Evolutionary conservation across 1,140 invertebrate genomes (phyloP).

Genomic region (Apis laboriosa): DNA sequence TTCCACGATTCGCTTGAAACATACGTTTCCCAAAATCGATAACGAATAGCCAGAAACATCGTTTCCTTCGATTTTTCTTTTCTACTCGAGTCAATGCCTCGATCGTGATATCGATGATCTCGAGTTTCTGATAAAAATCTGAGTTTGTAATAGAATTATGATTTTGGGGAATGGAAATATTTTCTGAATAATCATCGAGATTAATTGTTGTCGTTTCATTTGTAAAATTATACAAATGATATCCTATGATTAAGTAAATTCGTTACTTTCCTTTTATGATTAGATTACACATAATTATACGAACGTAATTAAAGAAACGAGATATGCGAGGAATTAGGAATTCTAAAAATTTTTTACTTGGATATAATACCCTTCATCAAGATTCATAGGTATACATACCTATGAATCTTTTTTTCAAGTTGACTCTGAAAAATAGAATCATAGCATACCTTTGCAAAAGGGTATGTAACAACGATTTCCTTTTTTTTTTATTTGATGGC

Average conservation of each 20-base stretch:
- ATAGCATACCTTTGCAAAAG: neutral
- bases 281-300: no score
- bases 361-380: no score
- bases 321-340: neutral
- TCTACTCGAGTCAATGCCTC: neutral
- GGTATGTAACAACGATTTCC: constrained; percentile 24
- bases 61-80: constrained; percentile 10
- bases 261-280: no score
- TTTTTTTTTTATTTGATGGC: neutral
- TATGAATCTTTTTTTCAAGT: neutral
- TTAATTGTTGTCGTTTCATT: no score
- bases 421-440: neutral
- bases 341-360: neutral
- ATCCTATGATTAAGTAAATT: no score
- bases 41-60: constrained; percentile 8
- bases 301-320: neutral
- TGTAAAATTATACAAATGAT: no score
- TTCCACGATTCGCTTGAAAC: constrained; percentile 7
- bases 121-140: neutral
- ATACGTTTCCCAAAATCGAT: constrained; percentile 26
- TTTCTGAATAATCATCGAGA: no score
- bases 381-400: fast-evolving
- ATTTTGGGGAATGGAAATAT: no score
- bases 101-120: neutral
- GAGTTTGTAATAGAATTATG: neutral